Evolutionary conservation across 1,140 invertebrate genomes (phyloP), one percentile per base, ranked within the genome.

Genomic region (Nasonia giraulti): DNA sequence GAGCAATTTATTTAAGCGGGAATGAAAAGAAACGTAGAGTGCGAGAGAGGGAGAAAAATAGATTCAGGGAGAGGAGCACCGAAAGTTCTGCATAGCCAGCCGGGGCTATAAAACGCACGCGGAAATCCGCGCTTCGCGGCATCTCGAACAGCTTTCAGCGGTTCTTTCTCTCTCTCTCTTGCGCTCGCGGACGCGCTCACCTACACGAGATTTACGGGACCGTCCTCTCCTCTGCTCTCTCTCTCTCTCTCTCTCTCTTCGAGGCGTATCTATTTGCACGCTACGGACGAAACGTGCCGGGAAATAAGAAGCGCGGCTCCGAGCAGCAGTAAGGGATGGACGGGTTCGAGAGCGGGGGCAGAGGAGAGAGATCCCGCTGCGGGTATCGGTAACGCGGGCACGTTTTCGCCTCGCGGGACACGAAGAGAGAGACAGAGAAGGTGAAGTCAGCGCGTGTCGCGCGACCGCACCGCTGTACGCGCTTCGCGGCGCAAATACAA

Each of bases 331-430:
- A 74, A 74, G 73, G 33, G 37, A 74, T 74, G 73, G 73, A 14
- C 73, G 75, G 55, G 75, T 23, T 47, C 47, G 75, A 12, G 44
- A 6, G 47, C 2, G 37, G 10, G 55, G 27, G 23, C 8, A 6
- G 23, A 50, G 50, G 17, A 10, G 50, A 23, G 76, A 62, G 27
- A 66, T 27, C 55, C n/a, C 77, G 40, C 2, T 50, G 75, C 27
- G 66, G 44, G 68, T 73, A 81, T 81, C 80, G 69, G 80, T 81
- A 81, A 73, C 69, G 44, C 80, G 44, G 69, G 69, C 80, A 81
- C 80, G 80, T 81, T 50, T 74, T n/a, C 40, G 47, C 80, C 80
- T 81, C 80, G 66, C 69, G 80, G 68, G 68, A 73, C 66, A 31
- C 62, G 27, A 33, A 77, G 12, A 69, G n/a, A 69, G 27, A 37